Evolutionary conservation across 2,797 vertebrate species (phyloP).

Genomic region (Hylomyscus alleni): DNA sequence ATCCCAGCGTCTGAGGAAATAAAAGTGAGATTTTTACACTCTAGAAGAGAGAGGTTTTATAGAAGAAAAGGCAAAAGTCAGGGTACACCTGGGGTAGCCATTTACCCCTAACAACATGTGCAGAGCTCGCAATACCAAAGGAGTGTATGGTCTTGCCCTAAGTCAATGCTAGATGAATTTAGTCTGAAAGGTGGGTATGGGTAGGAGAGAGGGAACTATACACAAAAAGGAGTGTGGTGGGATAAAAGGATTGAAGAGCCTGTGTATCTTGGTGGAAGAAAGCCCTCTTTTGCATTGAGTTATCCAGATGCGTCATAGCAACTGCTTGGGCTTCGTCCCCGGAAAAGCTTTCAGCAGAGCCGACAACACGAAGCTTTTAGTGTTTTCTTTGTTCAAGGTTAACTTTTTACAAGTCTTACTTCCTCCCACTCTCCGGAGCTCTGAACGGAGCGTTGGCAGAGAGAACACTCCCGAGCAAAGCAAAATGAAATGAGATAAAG

Average conservation of each 20-base stretch:
- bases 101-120: background rate
- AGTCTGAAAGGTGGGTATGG: background rate
- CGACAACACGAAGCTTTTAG: constrained; percentile 40
- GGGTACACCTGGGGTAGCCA: background rate
- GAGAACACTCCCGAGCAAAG: constrained; percentile 76
- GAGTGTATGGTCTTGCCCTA: background rate
- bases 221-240: too few species aligned
- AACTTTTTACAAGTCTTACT: constrained; percentile 72
- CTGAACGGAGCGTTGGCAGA: constrained; percentile 63
- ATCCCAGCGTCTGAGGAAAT: background rate
- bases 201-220: too few species aligned
- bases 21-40: background rate
- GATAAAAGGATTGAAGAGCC: constrained; percentile 17
- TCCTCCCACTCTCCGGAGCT: background rate
- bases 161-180: background rate
- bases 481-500: constrained; percentile 75
- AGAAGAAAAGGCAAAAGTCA: background rate
- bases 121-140: background rate
- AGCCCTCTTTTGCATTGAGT: background rate
- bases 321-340: background rate
- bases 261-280: background rate
- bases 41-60: accelerated
- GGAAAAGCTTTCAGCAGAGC: constrained; percentile 33
- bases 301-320: constrained; percentile 22
- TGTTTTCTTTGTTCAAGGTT: constrained; percentile 71